Evolutionary conservation across 2,888 invertebrate genomes (phyloP), one percentile per base, ranked within the genome.

Genomic region (Orthosia gothica): DNA sequence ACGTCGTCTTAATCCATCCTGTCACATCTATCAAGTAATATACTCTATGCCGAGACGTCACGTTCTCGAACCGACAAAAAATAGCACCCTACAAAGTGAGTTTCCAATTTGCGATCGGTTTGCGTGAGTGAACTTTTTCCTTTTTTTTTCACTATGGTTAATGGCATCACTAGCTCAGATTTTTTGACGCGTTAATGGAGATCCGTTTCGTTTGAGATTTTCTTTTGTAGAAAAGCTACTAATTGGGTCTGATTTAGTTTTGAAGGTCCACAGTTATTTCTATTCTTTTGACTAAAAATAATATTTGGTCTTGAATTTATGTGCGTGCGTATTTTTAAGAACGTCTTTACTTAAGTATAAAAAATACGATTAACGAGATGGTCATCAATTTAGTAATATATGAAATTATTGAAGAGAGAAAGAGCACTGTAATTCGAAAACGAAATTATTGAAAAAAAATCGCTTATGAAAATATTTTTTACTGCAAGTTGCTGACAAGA

Each of bases 81-180:
- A 91, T 88, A 83, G 82, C 80, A 80, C 88, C 85, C 87, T 86
- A 87, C 87, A 82, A 89, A 90, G 87, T 85, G 87, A 85, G 85
- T 88, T 92, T 89, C 89, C 89, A 90, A 92, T 91, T 89, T 87
- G 84, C 82, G 87, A 90, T 87, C 89, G 89, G 89, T 89, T 88
- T 86, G 87, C 89, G 83, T 79, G 85, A 87, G 84, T 80, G 86
- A 86, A 83, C 82, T 87, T 92, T n/a, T 89, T 84, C 90, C 87
- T 85, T 47, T 91, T 88, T 83, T 89, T 89, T 88, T 70, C 54
- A 88, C 82, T 72, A 85, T 87, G 86, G 87, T 86, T 91, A 92
- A 92, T 90, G 90, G 89, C 86, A 83, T 75, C 79, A 79, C 71
- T 82, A 72, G 49, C 69, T 83, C 45, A 57, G 79, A 58, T 79